These are phyloP conservation scores for Gymnocephalus cernua DNA, from an alignment of 2,113 vertebrate genomes.

Conservation along the genomic window DNA sequence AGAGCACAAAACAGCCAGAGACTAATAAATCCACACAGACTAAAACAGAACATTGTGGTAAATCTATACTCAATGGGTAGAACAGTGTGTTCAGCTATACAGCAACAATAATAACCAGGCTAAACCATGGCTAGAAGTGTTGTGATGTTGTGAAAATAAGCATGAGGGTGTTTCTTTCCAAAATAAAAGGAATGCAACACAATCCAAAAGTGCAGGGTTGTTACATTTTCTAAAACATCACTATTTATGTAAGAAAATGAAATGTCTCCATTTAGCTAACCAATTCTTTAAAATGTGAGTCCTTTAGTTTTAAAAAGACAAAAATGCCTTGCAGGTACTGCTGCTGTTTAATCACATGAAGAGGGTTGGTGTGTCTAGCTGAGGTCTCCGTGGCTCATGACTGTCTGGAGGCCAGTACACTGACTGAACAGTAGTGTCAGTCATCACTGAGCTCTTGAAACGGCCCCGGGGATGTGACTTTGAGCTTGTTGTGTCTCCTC, in stretches of 20 bases:
- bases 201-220: neutral
- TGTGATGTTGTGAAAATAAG: constrained; percentile 24
- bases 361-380: neutral
- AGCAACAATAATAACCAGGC: constrained; percentile 1
- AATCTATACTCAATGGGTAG: constrained; percentile 39
- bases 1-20: constrained; percentile 7
- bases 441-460: constrained; percentile 27
- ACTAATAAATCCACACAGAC: constrained; percentile 34
- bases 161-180: constrained; percentile 12
- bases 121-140: neutral
- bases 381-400: constrained; percentile 3
- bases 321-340: neutral
- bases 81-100: neutral
- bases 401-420: neutral
- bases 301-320: neutral
- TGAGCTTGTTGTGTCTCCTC: constrained; percentile 57
- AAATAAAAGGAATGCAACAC: neutral
- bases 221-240: constrained; percentile 18
- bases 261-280: neutral
- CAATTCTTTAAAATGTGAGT: neutral
- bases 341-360: constrained; percentile 19
- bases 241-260: neutral
- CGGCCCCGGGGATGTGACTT: constrained; percentile 31
- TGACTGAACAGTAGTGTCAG: constrained; percentile 25
- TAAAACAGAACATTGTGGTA: neutral